Percentiles rank a stretch among this genome's conserved stretches.
Conservation (phyloP, 2,888 invertebrate genomes). For the Clitarchus hookeri region DNA sequence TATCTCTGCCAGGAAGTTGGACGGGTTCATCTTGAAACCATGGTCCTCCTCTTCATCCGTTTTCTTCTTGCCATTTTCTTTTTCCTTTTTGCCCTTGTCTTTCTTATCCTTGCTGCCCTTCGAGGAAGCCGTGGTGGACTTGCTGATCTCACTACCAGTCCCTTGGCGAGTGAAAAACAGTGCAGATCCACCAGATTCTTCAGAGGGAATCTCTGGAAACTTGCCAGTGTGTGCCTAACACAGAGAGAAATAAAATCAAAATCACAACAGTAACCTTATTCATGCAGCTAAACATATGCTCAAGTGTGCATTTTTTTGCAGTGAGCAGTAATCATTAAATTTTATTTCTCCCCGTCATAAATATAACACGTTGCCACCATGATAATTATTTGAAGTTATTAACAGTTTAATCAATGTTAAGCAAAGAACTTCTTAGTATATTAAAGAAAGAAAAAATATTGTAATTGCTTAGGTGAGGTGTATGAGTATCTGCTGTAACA, state of each 20-base stretch:
- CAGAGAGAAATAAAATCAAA: neutral
- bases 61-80: slow-evolving; percentile 63
- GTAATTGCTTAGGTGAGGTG: too few relatives aligned
- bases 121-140: slow-evolving; percentile 70
- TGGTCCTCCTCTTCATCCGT: slow-evolving; percentile 67
- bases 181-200: slow-evolving; percentile 87
- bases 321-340: too few relatives aligned
- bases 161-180: slow-evolving; percentile 79
- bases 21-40: slow-evolving; percentile 69
- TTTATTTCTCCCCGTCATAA: too few relatives aligned
- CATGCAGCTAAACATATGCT: neutral
- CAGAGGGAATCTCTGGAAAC: slow-evolving; percentile 90
- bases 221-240: slow-evolving; percentile 75
- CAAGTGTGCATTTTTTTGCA: neutral
- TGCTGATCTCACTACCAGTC: slow-evolving; percentile 69
- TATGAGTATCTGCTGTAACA: too few relatives aligned
- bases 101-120: slow-evolving; percentile 37
- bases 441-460: too few relatives aligned
- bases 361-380: too few relatives aligned
- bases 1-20: slow-evolving; percentile 74
- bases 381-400: too few relatives aligned
- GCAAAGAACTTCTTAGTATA: too few relatives aligned
- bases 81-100: slow-evolving; percentile 78
- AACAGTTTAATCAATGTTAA: too few relatives aligned
- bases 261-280: neutral